Conservation (phyloP, 2,113 vertebrate genomes). For the Merops nubicus region DNA sequence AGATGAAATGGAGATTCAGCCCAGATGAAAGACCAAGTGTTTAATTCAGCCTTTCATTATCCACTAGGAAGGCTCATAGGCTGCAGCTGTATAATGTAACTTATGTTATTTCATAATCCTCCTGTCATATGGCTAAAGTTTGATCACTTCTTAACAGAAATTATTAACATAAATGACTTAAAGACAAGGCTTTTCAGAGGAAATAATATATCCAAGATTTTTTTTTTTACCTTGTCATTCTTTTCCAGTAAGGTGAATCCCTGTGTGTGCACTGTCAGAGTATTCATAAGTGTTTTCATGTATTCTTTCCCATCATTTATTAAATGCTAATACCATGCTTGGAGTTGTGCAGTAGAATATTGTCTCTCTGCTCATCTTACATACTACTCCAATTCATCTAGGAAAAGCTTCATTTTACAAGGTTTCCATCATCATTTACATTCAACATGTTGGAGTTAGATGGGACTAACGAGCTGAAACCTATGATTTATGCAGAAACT, state of each 20-base stretch:
- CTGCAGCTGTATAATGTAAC: not conserved
- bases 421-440: not conserved
- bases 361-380: not conserved
- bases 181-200: not conserved
- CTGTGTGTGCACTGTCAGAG: accelerated
- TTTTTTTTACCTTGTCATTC: not conserved
- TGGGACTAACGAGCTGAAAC: not conserved
- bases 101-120: not conserved
- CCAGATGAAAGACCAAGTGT: not conserved
- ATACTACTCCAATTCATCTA: not conserved
- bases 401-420: not conserved
- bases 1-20: not conserved
- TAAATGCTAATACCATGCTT: not conserved
- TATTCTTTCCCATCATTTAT: not conserved
- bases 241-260: not conserved
- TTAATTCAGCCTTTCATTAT: not conserved
- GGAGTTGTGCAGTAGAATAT: not conserved
- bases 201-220: not conserved
- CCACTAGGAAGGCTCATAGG: not conserved
- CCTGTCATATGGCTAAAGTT: not conserved
- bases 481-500: not conserved
- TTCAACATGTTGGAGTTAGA: not conserved
- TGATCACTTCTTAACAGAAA: not conserved
- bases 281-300: not conserved
- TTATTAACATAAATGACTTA: not conserved